Evolutionary conservation across 2,888 invertebrate genomes (phyloP).

Genomic region (Sialis lutaria): DNA sequence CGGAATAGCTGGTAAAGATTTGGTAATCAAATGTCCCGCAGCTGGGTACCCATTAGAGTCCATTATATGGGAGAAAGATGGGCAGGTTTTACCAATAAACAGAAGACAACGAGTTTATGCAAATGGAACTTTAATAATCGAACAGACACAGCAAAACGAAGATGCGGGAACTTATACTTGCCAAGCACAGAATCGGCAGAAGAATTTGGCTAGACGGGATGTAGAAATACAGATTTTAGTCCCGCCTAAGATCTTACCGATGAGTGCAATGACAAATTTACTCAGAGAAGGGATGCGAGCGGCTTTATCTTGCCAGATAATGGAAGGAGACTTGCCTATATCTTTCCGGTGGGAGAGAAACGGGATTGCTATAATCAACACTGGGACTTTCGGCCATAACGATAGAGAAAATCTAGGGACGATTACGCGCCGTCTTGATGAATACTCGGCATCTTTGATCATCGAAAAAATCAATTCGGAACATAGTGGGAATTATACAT

Average conservation of each 20-base stretch:
- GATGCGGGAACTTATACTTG: slow-evolving; percentile 85
- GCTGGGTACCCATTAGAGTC: slow-evolving; percentile 79
- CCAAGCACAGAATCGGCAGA: slow-evolving; percentile 70
- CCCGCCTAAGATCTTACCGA: slow-evolving; percentile 70
- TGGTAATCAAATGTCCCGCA: slow-evolving; percentile 76
- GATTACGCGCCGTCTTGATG: slow-evolving; percentile 47
- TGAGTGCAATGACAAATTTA: slow-evolving; percentile 64
- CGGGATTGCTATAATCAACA: slow-evolving; percentile 42
- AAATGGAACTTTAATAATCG: slow-evolving; percentile 74
- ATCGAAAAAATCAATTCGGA: slow-evolving; percentile 72
- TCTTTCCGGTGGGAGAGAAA: slow-evolving; percentile 85
- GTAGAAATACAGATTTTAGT: slow-evolving; percentile 64
- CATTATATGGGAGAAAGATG: slow-evolving; percentile 82
- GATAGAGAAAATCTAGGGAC: slow-evolving; percentile 29
- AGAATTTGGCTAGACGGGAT: slow-evolving; percentile 57
- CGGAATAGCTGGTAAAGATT: slow-evolving; percentile 67
- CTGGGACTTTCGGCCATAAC: slow-evolving; percentile 1
- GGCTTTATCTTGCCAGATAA: slow-evolving; percentile 77
- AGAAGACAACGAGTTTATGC: slow-evolving; percentile 71
- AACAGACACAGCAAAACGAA: slow-evolving; percentile 66
- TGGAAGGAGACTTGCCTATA: slow-evolving; percentile 84
- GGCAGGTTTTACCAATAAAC: slow-evolving; percentile 71
- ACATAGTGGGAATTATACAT: slow-evolving; percentile 84
- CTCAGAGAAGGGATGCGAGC: slow-evolving; percentile 72
- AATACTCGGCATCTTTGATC: slow-evolving; percentile 70